Conservation (phyloP, 2,888 invertebrate genomes). For the Tipula vernalis region DNA sequence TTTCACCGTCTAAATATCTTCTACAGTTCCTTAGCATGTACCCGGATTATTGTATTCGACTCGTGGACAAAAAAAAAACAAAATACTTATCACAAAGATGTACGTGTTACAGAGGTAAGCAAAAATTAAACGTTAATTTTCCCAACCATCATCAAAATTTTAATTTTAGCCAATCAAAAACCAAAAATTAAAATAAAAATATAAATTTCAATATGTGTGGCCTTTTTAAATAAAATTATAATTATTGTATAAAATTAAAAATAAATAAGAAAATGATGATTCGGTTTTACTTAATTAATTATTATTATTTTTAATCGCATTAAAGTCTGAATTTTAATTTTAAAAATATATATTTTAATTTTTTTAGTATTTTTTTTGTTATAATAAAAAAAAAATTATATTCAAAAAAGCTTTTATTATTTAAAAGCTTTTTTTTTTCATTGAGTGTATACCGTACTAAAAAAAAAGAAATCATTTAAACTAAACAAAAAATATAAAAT, state of each 20-base stretch:
- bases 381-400: neutral
- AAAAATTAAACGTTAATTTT: too few species aligned
- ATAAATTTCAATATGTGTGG: slow-evolving; percentile 8
- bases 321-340: neutral
- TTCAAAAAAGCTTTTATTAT: neutral
- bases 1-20: too few species aligned
- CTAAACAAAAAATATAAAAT: neutral
- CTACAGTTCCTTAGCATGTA: too few species aligned
- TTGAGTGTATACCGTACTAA: slow-evolving; percentile 1
- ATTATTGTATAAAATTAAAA: neutral
- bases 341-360: neutral
- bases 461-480: neutral
- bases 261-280: neutral
- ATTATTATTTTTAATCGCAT: neutral
- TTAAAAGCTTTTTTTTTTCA: neutral
- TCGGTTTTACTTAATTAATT: neutral
- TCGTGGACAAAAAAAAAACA: too few species aligned
- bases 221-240: slow-evolving; percentile 9
- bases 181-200: neutral
- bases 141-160: neutral
- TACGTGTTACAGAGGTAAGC: neutral
- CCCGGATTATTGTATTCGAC: too few species aligned
- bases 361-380: neutral
- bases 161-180: neutral
- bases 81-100: too few species aligned